A percentile compares a stretch with the other conserved stretches of the same genome.
phyloP scores from a whole-genome alignment of 2,113 vertebrate species.

The Anhinga rufa region DNA sequence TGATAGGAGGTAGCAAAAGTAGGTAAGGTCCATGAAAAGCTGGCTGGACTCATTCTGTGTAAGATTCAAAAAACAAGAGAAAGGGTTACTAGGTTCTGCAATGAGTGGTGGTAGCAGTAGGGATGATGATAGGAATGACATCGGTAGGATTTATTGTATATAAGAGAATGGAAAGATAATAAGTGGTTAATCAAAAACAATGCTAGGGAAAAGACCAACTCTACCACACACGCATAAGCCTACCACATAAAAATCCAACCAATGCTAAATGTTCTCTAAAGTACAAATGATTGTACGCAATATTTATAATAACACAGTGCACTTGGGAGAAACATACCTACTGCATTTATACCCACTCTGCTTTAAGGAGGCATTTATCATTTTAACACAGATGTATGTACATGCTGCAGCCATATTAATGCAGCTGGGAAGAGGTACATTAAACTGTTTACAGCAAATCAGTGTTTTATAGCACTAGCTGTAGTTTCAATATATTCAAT shows the following conservation, averaged over 20 bases:
- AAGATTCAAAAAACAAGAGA: neutral
- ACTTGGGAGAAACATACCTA: neutral
- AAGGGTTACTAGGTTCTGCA: neutral
- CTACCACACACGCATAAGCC: neutral
- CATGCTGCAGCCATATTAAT: neutral
- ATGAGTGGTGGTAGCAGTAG: neutral
- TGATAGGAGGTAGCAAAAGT: neutral
- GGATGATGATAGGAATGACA: neutral
- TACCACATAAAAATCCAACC: neutral
- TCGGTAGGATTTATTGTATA: neutral
- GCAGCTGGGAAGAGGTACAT: slow-evolving; percentile 5
- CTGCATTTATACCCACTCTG: neutral
- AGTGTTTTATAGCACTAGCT: neutral
- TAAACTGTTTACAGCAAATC: slow-evolving; percentile 30
- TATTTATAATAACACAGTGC: neutral
- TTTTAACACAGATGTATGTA: neutral
- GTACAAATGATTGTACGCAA: neutral
- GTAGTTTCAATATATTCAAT: neutral
- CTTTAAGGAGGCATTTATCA: neutral
- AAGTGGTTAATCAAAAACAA: neutral
- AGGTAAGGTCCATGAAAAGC: neutral
- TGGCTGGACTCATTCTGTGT: neutral
- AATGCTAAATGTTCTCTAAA: neutral
- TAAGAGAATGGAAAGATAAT: neutral
- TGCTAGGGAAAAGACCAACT: neutral